Base-by-base conservation (phyloP, 2,888 invertebrate species). In the Drosophila algonquin region DNA sequence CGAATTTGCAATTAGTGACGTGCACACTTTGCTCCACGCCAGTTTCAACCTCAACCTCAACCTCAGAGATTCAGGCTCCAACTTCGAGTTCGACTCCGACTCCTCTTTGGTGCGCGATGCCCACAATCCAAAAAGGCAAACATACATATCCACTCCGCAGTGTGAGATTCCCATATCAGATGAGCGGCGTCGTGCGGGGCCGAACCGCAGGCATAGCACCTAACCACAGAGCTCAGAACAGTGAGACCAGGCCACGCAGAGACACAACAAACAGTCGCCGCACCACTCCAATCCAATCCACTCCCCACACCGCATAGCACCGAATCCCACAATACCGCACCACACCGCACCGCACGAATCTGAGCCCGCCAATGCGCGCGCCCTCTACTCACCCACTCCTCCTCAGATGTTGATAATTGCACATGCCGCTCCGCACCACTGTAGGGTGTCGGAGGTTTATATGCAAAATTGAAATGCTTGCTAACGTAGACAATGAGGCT, bases 1-100 rank as follows among this genome's bases (percentile, higher is more conserved):
- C 89, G 88, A 87, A 90, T 90, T 90, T 90, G 90, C 89, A 90
- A 90, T 90, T 90, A 90, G 90, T 89, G 86, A 84, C 82, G 87
- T 82, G 87, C 79, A 86, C 79, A 80, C 89, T 89, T 78, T 77
- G 69, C 77, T 81, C 76, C 77, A 75, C 70, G 70, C 70, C 71
- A 71, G 63, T 57, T 57, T 45, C 68, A 56, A 40, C 53, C 56
- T 47, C 54, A 24, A 16, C 46, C 51, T 27, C 54, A 24, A 16
- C 46, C 51, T 27, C 56, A 63, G 51, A 51, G 51, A 51, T 40
- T 12, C 54, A 65, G 56, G 50, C 54, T 9, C 21, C 50, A 12
- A 44, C 55, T 30, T 10, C 40, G 30, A 46, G 53, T 40, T 10
- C 40, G 30, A 46, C 56, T 40, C 60, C 40, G 58, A 52, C 44